Evolutionary conservation across 2,113 vertebrate species (phyloP).

Genomic region (Laticauda laticaudata): DNA sequence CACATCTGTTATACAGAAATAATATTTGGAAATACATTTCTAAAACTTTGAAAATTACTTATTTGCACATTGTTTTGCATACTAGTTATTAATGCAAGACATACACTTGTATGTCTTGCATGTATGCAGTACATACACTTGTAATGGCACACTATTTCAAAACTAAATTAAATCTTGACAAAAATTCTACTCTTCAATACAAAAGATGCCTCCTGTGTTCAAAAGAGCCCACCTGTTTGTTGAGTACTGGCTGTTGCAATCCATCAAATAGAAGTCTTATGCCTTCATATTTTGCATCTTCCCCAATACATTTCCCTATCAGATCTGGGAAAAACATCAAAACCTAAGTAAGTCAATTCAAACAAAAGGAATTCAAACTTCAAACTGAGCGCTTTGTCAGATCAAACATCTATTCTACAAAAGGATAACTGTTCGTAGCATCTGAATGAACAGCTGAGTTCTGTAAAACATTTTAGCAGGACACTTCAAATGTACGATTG

Average conservation of each 20-base stretch:
- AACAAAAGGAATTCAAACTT: neutral
- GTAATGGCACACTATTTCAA: neutral
- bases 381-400: neutral
- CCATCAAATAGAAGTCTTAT: slow-evolving; percentile 86
- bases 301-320: slow-evolving; percentile 84
- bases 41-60: neutral
- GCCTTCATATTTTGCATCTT: slow-evolving; percentile 87
- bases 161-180: neutral
- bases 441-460: neutral
- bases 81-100: neutral
- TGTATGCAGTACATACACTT: neutral
- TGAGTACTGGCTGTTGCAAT: slow-evolving; percentile 93
- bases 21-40: neutral
- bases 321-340: slow-evolving; percentile 73
- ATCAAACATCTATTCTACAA: neutral
- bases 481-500: neutral
- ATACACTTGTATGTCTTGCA: no score
- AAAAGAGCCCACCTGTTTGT: slow-evolving; percentile 85
- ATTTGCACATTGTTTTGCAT: neutral
- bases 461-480: neutral
- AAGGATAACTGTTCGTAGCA: neutral
- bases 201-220: neutral
- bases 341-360: neutral
- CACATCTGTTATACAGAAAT: neutral
- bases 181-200: neutral